Evolutionary conservation across 2,888 invertebrate genomes (phyloP).

Genomic region (Theristus sp.): DNA sequence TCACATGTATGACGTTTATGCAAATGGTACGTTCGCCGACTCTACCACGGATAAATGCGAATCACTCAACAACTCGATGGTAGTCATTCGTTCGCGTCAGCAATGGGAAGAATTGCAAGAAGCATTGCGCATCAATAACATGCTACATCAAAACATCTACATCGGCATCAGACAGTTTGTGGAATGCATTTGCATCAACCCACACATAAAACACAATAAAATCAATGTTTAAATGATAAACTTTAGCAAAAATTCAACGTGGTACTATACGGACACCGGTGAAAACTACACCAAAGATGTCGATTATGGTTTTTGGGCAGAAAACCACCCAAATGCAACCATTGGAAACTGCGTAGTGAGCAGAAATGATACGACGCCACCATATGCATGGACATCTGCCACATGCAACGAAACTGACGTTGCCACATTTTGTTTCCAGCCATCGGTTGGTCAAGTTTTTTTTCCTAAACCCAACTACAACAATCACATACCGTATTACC

Average conservation of each 20-base stretch:
- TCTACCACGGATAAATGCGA: background rate
- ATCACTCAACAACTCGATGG: background rate
- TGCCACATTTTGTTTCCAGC: background rate
- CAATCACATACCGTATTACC: too few relatives aligned
- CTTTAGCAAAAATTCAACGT: background rate
- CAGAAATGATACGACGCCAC: background rate
- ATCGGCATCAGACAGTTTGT: too few relatives aligned
- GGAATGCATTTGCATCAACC: too few relatives aligned
- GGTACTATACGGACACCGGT: background rate
- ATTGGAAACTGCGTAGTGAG: background rate
- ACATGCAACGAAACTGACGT: background rate
- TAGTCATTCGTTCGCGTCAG: background rate
- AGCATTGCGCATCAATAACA: background rate
- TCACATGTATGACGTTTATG: background rate
- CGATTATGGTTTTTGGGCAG: background rate
- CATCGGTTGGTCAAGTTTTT: too few relatives aligned
- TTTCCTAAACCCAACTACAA: too few relatives aligned
- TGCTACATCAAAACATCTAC: background rate
- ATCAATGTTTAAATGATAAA: too few relatives aligned
- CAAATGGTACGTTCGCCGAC: background rate
- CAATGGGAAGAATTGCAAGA: background rate
- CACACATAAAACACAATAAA: too few relatives aligned
- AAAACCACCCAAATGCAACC: background rate
- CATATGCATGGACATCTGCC: background rate
- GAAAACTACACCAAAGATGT: background rate